phyloP scores from a whole-genome alignment of 2,888 invertebrate species.

The Heliconius sara region DNA sequence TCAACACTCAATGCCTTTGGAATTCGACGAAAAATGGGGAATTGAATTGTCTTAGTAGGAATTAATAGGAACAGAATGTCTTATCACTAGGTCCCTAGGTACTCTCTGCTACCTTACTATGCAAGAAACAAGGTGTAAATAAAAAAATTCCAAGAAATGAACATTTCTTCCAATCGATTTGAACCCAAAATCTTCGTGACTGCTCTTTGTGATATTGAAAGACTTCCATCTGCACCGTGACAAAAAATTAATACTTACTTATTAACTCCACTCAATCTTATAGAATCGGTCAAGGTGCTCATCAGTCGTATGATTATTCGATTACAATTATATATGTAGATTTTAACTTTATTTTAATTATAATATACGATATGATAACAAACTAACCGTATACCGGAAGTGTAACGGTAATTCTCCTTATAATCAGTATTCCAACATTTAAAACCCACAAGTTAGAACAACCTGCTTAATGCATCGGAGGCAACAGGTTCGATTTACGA shows the following conservation, averaged over 20 bases:
- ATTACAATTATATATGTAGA: conserved; percentile 29
- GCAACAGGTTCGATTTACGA: conserved; percentile 1
- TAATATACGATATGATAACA: conserved; percentile 23
- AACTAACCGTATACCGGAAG: conserved; percentile 11
- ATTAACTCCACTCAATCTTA: conserved; percentile 4
- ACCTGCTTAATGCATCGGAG: conserved; percentile 20
- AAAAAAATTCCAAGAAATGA: not conserved
- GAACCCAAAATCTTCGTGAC: too few relatives aligned
- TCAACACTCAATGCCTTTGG: too few relatives aligned
- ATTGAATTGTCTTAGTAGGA: too few relatives aligned
- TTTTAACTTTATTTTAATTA: conserved; percentile 17
- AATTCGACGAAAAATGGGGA: too few relatives aligned
- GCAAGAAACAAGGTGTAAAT: too few relatives aligned
- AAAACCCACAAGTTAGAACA: conserved; percentile 3
- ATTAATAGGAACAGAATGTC: too few relatives aligned
- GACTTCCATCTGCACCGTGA: not conserved
- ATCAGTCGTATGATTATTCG: conserved; percentile 11
- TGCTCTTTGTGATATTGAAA: not conserved
- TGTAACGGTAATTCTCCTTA: conserved; percentile 9
- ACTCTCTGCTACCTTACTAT: too few relatives aligned
- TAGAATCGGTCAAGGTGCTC: conserved; percentile 5
- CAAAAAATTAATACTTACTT: not conserved
- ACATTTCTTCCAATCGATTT: not conserved
- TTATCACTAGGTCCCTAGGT: too few relatives aligned
- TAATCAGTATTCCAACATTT: conserved; percentile 14